Evolutionary conservation across 2,797 vertebrate genomes (phyloP).

Genomic region (Emydoidea blandingii): DNA sequence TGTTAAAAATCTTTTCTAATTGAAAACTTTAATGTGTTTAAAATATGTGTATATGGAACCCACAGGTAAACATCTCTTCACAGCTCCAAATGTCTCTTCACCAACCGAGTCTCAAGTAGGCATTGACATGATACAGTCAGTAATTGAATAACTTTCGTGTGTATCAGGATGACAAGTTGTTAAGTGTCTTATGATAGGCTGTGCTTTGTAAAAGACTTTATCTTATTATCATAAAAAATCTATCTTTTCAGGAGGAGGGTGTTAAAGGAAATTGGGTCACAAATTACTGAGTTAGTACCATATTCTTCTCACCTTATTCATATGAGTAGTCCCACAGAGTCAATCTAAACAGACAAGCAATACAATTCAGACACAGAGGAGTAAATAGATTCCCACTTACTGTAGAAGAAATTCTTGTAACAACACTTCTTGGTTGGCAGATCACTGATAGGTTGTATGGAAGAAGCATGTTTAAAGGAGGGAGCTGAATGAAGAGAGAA

Average conservation of each 20-base stretch:
- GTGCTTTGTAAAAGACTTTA: background rate
- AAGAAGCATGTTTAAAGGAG: background rate
- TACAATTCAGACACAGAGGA: background rate
- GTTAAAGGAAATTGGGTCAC: background rate
- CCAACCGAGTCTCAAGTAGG: background rate
- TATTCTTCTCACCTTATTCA: background rate
- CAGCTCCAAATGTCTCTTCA: background rate
- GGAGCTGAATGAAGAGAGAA: background rate
- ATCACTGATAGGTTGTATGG: slow-evolving; percentile 5
- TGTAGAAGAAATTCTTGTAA: slow-evolving; percentile 35
- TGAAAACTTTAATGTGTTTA: background rate
- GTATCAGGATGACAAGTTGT: background rate
- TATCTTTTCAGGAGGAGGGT: background rate
- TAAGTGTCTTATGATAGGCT: background rate
- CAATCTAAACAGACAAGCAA: background rate
- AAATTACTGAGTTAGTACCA: background rate
- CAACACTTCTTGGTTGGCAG: background rate
- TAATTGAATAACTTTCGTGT: background rate
- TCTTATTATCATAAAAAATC: background rate
- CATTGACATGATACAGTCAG: background rate
- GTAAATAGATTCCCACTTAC: slow-evolving; percentile 14
- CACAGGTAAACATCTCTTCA: background rate
- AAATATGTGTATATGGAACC: background rate
- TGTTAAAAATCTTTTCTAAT: background rate
- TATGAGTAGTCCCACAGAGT: background rate